phyloP scores from a whole-genome alignment of 2,113 vertebrate species.

The Alectura lathami region DNA sequence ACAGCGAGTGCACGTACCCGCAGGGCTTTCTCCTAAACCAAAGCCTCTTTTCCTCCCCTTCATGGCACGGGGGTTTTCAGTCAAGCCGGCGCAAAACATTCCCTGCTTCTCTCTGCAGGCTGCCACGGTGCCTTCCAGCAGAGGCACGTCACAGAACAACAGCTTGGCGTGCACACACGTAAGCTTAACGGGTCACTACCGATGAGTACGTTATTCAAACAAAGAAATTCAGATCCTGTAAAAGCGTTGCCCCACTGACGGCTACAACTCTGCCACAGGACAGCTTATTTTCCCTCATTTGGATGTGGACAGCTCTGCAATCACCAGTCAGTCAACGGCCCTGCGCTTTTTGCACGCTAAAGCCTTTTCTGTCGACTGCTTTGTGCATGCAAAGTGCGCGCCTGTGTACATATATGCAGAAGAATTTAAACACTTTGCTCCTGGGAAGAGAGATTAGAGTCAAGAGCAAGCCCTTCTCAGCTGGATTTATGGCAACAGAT shows the following conservation, averaged over 20 bases:
- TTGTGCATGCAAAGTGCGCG: neutral
- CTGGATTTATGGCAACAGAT: neutral
- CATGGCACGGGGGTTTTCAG: neutral
- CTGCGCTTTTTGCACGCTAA: neutral
- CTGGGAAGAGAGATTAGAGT: neutral
- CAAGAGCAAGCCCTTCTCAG: neutral
- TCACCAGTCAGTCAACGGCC: neutral
- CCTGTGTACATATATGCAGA: neutral
- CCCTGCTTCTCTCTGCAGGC: neutral
- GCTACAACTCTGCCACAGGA: neutral
- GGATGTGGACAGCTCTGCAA: neutral
- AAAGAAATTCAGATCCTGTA: neutral
- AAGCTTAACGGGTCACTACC: neutral
- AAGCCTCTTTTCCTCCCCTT: neutral
- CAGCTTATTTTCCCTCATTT: neutral
- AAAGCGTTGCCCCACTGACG: neutral
- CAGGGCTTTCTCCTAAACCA: neutral
- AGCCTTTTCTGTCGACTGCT: neutral
- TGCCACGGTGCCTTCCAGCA: neutral
- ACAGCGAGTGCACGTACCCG: neutral
- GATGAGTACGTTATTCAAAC: neutral
- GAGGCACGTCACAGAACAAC: neutral
- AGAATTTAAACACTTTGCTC: neutral
- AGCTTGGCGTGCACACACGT: neutral
- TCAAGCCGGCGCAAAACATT: neutral